phyloP scores from a whole-genome alignment of 2,113 vertebrate genomes.

The Phoxinus phoxinus region DNA sequence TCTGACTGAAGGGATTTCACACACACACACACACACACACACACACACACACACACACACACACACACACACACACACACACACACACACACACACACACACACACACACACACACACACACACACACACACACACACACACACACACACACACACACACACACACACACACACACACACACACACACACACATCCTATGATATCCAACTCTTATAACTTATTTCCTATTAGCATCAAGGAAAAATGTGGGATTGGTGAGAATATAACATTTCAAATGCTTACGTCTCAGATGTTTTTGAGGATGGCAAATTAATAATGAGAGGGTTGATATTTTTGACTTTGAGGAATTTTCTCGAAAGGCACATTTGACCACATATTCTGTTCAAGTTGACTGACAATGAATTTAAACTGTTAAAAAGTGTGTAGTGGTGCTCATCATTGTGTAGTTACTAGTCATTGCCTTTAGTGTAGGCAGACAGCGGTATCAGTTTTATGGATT shows the following conservation, averaged over 20 bases:
- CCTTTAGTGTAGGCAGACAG: slow-evolving; percentile 44
- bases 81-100: slow-evolving; percentile 35
- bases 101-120: slow-evolving; percentile 48
- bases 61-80: slow-evolving; percentile 32
- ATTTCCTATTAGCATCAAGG: not conserved
- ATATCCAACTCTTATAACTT: not conserved
- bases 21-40: slow-evolving; percentile 46
- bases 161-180: slow-evolving; percentile 49
- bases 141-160: slow-evolving; percentile 48
- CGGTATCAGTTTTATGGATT: slow-evolving; percentile 46
- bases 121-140: slow-evolving; percentile 48
- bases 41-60: slow-evolving; percentile 36
- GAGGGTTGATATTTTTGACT: not conserved
- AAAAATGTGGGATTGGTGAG: not conserved
- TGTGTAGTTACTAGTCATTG: slow-evolving; percentile 16
- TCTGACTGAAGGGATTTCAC: slow-evolving; percentile 78
- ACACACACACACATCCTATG: slow-evolving; percentile 23
- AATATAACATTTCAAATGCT: not conserved
- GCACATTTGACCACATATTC: not conserved
- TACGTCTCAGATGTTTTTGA: not conserved
- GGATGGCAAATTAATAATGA: not conserved
- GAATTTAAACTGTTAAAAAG: not conserved
- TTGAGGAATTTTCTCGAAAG: not conserved
- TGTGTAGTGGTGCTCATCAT: not conserved
- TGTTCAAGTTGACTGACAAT: not conserved